phyloP scores from a whole-genome alignment of 2,113 vertebrate species.

The Spermophilus dauricus region DNA sequence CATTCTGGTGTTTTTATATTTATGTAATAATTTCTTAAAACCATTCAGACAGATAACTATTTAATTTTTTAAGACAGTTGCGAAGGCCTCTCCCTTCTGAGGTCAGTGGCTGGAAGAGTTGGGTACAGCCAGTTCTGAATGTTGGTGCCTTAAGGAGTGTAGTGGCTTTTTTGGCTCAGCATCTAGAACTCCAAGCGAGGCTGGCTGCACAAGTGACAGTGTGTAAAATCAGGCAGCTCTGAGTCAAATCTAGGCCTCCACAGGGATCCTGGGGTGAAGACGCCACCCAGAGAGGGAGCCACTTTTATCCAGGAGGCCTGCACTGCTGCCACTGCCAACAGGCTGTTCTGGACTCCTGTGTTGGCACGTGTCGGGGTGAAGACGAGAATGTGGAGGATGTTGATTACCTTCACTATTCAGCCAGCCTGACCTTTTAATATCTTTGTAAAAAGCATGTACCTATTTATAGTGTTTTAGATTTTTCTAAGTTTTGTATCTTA shows the following conservation, averaged over 20 bases:
- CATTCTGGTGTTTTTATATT: conserved; percentile 84
- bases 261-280: background rate
- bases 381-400: accelerated
- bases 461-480: conserved; percentile 84
- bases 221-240: background rate
- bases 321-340: background rate
- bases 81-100: conserved; percentile 1
- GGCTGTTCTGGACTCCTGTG: background rate
- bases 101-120: conserved; percentile 5
- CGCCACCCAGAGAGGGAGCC: background rate
- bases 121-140: background rate
- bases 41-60: conserved; percentile 79
- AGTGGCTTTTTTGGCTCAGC: background rate
- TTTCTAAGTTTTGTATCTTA: conserved; percentile 83
- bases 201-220: background rate
- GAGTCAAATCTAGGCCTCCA: background rate
- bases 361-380: background rate
- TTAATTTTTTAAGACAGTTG: conserved; percentile 82
- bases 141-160: background rate
- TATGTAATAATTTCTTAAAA: conserved; percentile 83
- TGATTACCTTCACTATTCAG: background rate
- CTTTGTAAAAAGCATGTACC: conserved; percentile 82
- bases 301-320: background rate
- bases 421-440: conserved; percentile 59
- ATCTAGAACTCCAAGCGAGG: background rate